Evolutionary conservation across 2,113 vertebrate genomes (phyloP).

Genomic region (Phaethornis superciliosus): DNA sequence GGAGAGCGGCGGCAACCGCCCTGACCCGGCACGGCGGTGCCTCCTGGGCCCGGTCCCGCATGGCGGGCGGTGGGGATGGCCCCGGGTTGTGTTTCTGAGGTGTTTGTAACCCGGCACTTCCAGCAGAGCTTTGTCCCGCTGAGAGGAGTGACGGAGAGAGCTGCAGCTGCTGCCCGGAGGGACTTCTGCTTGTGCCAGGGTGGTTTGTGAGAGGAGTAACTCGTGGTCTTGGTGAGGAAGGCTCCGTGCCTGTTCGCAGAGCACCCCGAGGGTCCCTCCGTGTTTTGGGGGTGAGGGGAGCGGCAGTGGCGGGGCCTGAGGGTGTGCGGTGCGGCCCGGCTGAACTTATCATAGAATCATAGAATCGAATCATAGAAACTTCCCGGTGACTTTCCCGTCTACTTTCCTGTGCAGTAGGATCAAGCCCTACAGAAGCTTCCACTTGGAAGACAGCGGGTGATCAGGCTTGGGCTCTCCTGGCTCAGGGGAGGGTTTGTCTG

Average conservation of each 20-base stretch:
- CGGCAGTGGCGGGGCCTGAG: not conserved
- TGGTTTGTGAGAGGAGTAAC: not conserved
- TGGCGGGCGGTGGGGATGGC: not conserved
- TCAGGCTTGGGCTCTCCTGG: not conserved
- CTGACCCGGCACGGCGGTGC: not conserved
- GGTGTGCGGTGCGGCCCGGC: fast-evolving
- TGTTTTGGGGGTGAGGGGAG: not conserved
- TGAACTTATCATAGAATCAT: too few species aligned
- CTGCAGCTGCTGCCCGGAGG: not conserved
- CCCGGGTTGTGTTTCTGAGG: not conserved
- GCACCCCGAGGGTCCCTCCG: not conserved
- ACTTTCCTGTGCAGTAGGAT: not conserved
- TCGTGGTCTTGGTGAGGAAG: not conserved
- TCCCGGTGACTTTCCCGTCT: not conserved
- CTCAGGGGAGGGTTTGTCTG: fast-evolving
- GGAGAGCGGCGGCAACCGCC: not conserved
- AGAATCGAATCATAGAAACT: too few species aligned
- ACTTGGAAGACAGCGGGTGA: not conserved
- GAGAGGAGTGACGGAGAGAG: not conserved
- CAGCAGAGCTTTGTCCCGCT: not conserved
- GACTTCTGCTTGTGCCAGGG: not conserved
- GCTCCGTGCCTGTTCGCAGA: not conserved
- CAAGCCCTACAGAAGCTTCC: not conserved
- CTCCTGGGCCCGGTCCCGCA: not conserved
- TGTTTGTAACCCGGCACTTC: not conserved